phyloP scores from a whole-genome alignment of 37 sponge, comb jelly and placozoan species.

The Geodia barretti region DNA sequence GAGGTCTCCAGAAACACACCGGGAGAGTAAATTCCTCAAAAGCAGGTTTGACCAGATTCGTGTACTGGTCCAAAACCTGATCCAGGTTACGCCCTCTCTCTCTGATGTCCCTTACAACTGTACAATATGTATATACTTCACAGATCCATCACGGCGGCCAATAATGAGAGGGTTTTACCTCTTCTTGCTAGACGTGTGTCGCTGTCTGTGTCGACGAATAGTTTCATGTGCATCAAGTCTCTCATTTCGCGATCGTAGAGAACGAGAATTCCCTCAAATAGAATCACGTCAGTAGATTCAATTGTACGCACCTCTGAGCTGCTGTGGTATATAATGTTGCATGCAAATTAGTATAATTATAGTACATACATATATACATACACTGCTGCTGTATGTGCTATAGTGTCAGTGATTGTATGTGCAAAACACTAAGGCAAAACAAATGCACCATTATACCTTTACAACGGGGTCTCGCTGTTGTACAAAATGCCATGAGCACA shows the following conservation, averaged over 20 bases:
- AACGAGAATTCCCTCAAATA: conserved; percentile 94
- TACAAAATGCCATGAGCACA: too few relatives aligned
- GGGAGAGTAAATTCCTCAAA: conserved; percentile 98
- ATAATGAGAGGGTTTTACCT: conserved; percentile 43
- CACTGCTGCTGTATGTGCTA: too few relatives aligned
- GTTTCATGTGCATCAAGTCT: conserved; percentile 89
- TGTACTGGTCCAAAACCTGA: conserved; percentile 85
- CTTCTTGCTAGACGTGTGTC: conserved; percentile 91
- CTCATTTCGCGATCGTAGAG: conserved; percentile 85
- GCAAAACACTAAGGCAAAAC: too few relatives aligned
- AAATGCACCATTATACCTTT: too few relatives aligned
- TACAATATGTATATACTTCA: background rate
- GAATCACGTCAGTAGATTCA: conserved; percentile 79
- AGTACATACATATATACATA: too few relatives aligned
- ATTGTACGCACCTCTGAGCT: conserved; percentile 17
- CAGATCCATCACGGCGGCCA: background rate
- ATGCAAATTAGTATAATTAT: too few relatives aligned
- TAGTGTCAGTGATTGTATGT: too few relatives aligned
- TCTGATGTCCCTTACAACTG: conserved; percentile 85
- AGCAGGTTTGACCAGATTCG: conserved; percentile 88
- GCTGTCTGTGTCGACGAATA: conserved; percentile 96
- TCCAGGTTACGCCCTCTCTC: conserved; percentile 81
- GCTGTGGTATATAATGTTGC: too few relatives aligned
- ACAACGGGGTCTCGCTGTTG: too few relatives aligned
- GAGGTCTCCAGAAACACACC: conserved; percentile 55